Conservation (phyloP, 2,113 vertebrate species). For the Halichoeres trimaculatus region DNA sequence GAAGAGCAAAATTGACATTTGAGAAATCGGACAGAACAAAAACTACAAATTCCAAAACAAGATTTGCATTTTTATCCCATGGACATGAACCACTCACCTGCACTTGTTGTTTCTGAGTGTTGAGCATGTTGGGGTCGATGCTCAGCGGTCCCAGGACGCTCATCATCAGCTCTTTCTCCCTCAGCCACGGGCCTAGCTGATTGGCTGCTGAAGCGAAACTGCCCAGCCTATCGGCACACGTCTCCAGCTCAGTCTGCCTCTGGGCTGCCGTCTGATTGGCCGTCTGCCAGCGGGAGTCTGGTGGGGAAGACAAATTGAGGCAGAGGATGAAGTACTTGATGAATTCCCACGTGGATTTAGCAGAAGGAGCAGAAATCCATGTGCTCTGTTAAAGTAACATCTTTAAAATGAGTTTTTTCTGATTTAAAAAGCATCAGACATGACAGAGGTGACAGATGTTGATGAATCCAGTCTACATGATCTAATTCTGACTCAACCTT, state of each 20-base stretch:
- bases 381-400: neutral
- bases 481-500: neutral
- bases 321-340: conserved; percentile 8
- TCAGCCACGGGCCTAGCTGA: conserved; percentile 95
- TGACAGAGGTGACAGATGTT: neutral
- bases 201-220: conserved; percentile 89
- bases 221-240: conserved; percentile 90
- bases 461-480: neutral
- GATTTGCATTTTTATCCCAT: no score
- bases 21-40: no score
- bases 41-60: no score
- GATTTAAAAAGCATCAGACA: neutral
- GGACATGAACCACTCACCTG: no score
- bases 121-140: conserved; percentile 98
- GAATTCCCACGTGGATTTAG: neutral
- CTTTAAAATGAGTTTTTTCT: no score
- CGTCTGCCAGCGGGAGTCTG: conserved; percentile 91
- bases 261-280: conserved; percentile 89
- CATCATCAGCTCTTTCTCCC: conserved; percentile 99
- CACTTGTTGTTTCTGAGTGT: conserved; percentile 95
- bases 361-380: neutral
- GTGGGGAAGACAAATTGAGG: neutral
- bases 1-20: no score
- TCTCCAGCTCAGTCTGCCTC: conserved; percentile 93
- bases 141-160: conserved; percentile 96